A percentile compares a stretch with the other conserved stretches of the same genome.
phyloP scores from a whole-genome alignment of 2,113 vertebrate species.

The Sitta europaea region DNA sequence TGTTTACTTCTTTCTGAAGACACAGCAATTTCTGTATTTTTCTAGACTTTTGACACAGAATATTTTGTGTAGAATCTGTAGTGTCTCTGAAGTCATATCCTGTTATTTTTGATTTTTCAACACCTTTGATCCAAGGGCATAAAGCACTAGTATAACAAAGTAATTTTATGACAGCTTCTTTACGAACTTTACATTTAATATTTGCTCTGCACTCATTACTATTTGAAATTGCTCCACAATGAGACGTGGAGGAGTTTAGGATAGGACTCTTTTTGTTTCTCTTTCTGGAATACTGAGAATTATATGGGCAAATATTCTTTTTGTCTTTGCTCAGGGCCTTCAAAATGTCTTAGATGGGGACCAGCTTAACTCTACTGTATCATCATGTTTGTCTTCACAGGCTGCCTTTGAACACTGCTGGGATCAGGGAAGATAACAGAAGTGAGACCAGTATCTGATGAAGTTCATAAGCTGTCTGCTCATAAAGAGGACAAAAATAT shows the following conservation, averaged over 20 bases:
- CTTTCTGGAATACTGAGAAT: neutral
- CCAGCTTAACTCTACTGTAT: neutral
- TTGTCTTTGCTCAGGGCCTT: neutral
- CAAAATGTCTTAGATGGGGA: neutral
- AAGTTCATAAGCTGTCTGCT: neutral
- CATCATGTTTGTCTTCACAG: neutral
- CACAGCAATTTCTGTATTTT: accelerated
- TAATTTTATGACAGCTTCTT: neutral
- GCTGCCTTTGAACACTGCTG: neutral
- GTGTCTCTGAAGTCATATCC: neutral
- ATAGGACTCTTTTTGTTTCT: neutral
- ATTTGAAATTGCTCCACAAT: neutral
- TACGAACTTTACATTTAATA: neutral
- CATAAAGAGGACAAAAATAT: neutral
- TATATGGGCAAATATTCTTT: neutral
- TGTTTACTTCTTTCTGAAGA: neutral
- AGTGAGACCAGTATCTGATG: neutral
- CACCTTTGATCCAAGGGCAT: neutral
- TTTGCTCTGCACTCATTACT: neutral
- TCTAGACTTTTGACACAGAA: neutral
- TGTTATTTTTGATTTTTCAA: neutral
- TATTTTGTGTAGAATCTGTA: neutral
- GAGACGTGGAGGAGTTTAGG: neutral
- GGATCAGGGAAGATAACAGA: neutral
- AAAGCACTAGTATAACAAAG: neutral